These are phyloP conservation scores for Lethocerus indicus DNA, from an alignment of 1,140 invertebrate species.

Conservation along the genomic window DNA sequence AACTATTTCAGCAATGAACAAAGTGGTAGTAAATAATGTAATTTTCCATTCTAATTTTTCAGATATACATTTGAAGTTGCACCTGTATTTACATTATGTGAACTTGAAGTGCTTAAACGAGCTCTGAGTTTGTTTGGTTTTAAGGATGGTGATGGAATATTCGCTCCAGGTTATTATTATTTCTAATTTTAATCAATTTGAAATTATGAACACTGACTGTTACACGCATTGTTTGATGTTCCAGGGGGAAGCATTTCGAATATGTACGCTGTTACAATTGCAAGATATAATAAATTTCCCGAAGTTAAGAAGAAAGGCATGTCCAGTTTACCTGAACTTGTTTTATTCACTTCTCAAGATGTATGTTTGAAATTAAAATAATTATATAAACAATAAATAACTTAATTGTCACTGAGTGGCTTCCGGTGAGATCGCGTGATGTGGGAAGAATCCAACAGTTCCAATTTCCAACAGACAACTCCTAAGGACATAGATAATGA, in stretches of 20 bases:
- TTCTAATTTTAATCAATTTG: neutral
- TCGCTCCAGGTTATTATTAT: constrained; percentile 32
- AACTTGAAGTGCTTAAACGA: constrained; percentile 39
- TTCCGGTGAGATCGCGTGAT: too few relatives aligned
- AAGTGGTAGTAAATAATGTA: neutral
- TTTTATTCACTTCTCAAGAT: constrained; percentile 58
- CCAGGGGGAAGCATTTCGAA: constrained; percentile 72
- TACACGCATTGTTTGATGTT: constrained; percentile 9
- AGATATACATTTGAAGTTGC: constrained; percentile 66
- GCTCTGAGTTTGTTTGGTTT: constrained; percentile 50
- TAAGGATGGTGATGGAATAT: constrained; percentile 48
- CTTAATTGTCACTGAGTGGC: too few relatives aligned
- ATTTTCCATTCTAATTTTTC: constrained; percentile 13
- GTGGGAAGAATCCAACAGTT: too few relatives aligned
- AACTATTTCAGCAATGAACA: neutral
- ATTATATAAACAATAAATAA: too few relatives aligned
- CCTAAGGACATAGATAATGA: too few relatives aligned
- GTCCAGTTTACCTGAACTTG: constrained; percentile 35
- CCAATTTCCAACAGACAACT: too few relatives aligned
- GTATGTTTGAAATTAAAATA: constrained; percentile 25
- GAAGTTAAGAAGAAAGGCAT: constrained; percentile 53
- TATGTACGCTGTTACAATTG: constrained; percentile 65
- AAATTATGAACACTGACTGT: neutral
- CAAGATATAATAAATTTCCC: constrained; percentile 55
- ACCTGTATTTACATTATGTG: constrained; percentile 54